Conservation (phyloP, 2,888 invertebrate genomes). For the Drepana falcataria region DNA sequence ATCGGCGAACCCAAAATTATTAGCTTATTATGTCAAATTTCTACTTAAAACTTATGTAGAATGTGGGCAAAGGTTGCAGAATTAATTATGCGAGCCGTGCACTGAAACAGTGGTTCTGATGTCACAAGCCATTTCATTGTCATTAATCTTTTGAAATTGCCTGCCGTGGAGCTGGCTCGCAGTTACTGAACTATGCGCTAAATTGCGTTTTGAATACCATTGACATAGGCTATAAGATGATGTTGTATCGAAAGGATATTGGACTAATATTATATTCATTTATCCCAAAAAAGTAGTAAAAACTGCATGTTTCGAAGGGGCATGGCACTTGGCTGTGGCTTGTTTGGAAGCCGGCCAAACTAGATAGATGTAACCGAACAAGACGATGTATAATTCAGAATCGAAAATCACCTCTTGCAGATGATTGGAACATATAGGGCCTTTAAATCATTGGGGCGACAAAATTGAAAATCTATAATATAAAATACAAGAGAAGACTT, state of each 20-base stretch:
- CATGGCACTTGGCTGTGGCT: slow-evolving; percentile 7
- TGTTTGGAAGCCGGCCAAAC: slow-evolving; percentile 34
- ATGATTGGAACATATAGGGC: not conserved
- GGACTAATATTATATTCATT: not conserved
- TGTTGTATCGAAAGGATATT: slow-evolving; percentile 7
- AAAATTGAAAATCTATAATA: not conserved
- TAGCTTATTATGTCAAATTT: too few species aligned
- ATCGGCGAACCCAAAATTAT: too few species aligned
- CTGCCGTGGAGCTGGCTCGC: slow-evolving; percentile 10
- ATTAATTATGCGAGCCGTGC: slow-evolving; percentile 15
- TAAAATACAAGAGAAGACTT: not conserved
- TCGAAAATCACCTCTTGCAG: not conserved
- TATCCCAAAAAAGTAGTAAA: not conserved
- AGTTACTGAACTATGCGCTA: slow-evolving; percentile 20
- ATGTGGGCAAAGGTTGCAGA: slow-evolving; percentile 14
- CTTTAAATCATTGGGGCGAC: not conserved
- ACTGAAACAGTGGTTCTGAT: slow-evolving; percentile 29
- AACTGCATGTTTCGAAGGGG: slow-evolving; percentile 14
- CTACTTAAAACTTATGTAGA: slow-evolving; percentile 6
- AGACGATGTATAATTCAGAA: slow-evolving; percentile 9
- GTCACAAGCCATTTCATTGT: slow-evolving; percentile 27
- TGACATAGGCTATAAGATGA: slow-evolving; percentile 8
- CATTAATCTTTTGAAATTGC: slow-evolving; percentile 39
- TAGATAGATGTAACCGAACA: slow-evolving; percentile 17
- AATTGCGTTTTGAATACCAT: slow-evolving; percentile 29